Evolutionary conservation across 2,113 vertebrate genomes (phyloP), one percentile per base, ranked within the genome.

Genomic region (Melanotaenia duboulayi): DNA sequence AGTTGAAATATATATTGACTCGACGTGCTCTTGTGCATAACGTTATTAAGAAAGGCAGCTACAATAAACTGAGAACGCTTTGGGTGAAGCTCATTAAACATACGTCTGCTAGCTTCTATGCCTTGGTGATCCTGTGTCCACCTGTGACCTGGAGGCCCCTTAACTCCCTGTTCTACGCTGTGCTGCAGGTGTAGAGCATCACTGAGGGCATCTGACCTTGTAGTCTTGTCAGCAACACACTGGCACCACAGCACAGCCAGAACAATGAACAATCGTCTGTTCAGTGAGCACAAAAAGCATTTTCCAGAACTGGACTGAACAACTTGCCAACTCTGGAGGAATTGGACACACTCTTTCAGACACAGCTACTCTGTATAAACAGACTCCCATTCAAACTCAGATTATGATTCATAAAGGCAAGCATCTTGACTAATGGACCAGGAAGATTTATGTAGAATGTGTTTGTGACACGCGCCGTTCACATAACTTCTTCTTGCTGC

Each of bases 381-480:
- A 80, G 61, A 71, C 63, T 80, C 70, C 78, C 68, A 72, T 90
- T 86, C 71, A 76, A 52, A 62, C 75, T 32, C 68, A 76, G 83
- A 82, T 87, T 65, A 83, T 77, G 82, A 90, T 88, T 90, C 70
- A 88, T 86, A 87, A 82, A 71, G 78, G 75, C 37, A 71, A 86
- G 68, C 68, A 77, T 89, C 81, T 84, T 14, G 28, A 83, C 82
- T 87, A 88, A 91, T 86, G 86, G 83, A 60, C 64, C 37, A 37
- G 50, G 72, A 71, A 79, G 79, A 91, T 90, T 90, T 80, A 85
- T 90, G 80, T 67, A 72, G 46, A 84, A 81, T 81, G 88, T 88
- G 83, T 90, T 84, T 89, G 84, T 76, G 81, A 78, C 77, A 76
- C 46, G 67, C 77, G 74, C 51, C 78, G 82, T 87, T 89, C 77